A percentile compares a stretch with the other conserved stretches of the same genome.
Evolutionary conservation across 2,113 vertebrate genomes (phyloP).

Genomic region (Mus pahari): DNA sequence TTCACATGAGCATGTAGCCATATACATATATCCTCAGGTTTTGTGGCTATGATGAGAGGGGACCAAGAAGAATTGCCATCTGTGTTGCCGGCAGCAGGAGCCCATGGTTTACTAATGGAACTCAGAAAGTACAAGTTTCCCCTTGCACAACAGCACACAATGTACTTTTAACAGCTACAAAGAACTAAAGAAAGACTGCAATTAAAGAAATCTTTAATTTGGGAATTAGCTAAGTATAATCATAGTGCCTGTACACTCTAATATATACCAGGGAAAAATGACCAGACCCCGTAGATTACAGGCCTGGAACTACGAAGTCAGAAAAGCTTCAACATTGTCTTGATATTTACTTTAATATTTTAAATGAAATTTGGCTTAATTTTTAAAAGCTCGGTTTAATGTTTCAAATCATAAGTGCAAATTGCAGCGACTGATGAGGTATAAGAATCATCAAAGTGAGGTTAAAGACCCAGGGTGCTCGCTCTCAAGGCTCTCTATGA

Average conservation of each 20-base stretch:
- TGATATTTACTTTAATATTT: background rate
- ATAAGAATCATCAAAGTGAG: slow-evolving; percentile 39
- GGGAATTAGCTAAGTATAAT: slow-evolving; percentile 58
- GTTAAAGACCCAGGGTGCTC: background rate
- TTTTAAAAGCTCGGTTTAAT: slow-evolving; percentile 41
- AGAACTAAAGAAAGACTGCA: slow-evolving; percentile 71
- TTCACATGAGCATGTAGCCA: no score
- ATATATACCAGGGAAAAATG: slow-evolving; percentile 43
- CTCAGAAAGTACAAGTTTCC: slow-evolving; percentile 58
- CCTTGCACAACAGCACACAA: slow-evolving; percentile 44
- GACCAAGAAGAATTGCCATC: background rate
- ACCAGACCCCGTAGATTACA: slow-evolving; percentile 26
- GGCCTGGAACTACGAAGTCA: slow-evolving; percentile 16
- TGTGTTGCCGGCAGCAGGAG: slow-evolving; percentile 55
- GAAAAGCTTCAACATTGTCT: background rate
- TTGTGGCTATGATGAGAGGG: background rate
- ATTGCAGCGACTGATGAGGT: background rate
- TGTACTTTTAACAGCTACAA: slow-evolving; percentile 72
- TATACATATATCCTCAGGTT: no score
- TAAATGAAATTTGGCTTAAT: background rate
- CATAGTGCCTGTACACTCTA: background rate
- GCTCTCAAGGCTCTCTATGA: background rate
- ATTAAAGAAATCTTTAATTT: slow-evolving; percentile 74
- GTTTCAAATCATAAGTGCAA: slow-evolving; percentile 55
- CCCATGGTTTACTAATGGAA: slow-evolving; percentile 68